Evolutionary conservation across 37 sponge, comb jelly and placozoan genomes (phyloP), one percentile per base, ranked within the genome.

Genomic region (Lycopodina hypogea): DNA sequence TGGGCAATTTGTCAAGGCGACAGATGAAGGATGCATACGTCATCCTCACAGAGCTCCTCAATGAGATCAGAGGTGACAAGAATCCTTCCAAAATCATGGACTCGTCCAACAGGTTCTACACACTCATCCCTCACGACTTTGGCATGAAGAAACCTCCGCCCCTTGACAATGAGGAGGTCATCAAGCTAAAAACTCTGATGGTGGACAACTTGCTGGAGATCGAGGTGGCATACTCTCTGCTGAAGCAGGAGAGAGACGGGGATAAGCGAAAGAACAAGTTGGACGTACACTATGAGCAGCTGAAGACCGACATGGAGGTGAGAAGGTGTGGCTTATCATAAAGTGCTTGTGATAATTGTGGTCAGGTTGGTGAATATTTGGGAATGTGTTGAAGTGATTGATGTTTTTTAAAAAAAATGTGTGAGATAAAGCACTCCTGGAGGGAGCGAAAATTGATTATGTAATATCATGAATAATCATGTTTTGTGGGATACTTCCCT

Each of bases 81-180:
- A 89, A 87, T 59, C 87, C 83, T 7, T 19, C 78, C n/a, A 77
- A 69, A 61, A 80, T 96, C 36, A 57, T 98, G 48, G 99, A 98
- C 65, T 81, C 84, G 18, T 91, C 96, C 24, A 98, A 92, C 70
- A 77, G 92, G 18, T 98, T 98, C 87, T 98, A 87, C 86, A 98
- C 99, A 0, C 92, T 98, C 60, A 93, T 98, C 37, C 99, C 99
- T 36, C 99, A 98, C 73, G 99, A 98, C 67, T 98, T 96, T 96
- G 99, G 99, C 0, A 80, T 98, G 82, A 62, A 75, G 65, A 89
- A 81, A 53, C 99, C 99, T 0, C 92, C 99, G 4, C 81, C 91
- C 4, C 77, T 98, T 15, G 88, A 87, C 74, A 80, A 30, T 41
- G 86, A 83, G 70, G 95, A 94, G 36, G 42, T 97, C 22, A 97